These are phyloP conservation scores for Xiphorhynchus erythropygius DNA, from an alignment of 2,797 vertebrate species.

Conservation along the genomic window DNA sequence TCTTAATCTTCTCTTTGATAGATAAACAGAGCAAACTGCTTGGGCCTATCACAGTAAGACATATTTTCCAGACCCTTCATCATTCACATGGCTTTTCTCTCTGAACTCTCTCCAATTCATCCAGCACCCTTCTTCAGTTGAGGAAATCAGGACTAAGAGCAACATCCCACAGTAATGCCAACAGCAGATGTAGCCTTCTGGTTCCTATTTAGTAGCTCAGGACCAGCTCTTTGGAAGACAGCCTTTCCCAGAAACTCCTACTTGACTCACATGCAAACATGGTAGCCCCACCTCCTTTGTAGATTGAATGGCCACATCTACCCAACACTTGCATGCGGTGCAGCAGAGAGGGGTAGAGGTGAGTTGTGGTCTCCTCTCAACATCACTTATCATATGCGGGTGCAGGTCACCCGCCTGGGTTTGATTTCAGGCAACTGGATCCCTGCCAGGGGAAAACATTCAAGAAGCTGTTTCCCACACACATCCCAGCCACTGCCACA, in stretches of 20 bases:
- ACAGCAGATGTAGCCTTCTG: background rate
- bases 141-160: background rate
- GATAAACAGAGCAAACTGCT: background rate
- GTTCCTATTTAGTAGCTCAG: background rate
- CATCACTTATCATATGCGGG: background rate
- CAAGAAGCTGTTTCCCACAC: background rate
- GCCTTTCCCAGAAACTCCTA: background rate
- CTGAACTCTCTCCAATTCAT: background rate
- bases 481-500: fast-evolving
- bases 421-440: background rate
- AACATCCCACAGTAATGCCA: background rate
- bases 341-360: background rate
- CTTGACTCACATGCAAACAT: fast-evolving
- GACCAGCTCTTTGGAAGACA: background rate
- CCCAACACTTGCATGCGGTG: background rate
- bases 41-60: background rate
- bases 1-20: background rate
- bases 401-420: background rate
- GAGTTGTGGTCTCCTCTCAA: background rate
- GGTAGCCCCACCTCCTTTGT: background rate
- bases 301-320: background rate
- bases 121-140: background rate
- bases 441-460: background rate
- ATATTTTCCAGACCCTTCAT: slow-evolving; percentile 2
- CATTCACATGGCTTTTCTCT: background rate